Base-by-base conservation (phyloP, 1,140 invertebrate species). In the Euschistus heros region DNA sequence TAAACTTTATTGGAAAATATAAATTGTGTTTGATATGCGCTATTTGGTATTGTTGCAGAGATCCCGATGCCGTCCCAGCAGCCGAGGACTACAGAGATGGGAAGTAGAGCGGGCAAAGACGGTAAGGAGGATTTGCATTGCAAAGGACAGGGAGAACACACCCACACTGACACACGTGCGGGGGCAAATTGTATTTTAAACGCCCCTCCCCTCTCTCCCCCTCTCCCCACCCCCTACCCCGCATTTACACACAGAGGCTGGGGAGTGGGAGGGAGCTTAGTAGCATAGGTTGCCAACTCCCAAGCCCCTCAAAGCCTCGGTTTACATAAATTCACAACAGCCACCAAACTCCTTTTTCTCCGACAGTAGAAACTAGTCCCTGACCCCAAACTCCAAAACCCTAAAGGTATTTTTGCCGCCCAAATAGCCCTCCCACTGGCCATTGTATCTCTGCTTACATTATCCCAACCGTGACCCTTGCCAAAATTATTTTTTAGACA, bases 1-100 rank as follows among this genome's bases (percentile, higher is more conserved):
- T n/a, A n/a, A n/a, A n/a, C n/a, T n/a, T n/a, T n/a, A n/a, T 5
- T 37, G 33, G 33, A 10, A 30, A 30, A 37, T 37, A 10, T 37
- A 10, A 4, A 37, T 37, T 37, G 33, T 37, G 13, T 37, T 4
- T 50, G n/a, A 50, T 50, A 50, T n/a, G 3, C 3, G 13, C 2
- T 14, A 2, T 17, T 47, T 47, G 46, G 46, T 57, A 67, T 71
- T 68, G 69, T 82, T 82, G 66, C 80, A 86, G 84, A 84, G 77
- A 85, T 86, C 69, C 82, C 82, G 20, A 81, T 83, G 76, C 82
- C 84, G 20, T 84, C 84, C 22, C 79, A 78, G 60, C 79, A 82
- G 60, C 83, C 84, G 20, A 82, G 81, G 74, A 81, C 82, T 13
- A 84, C 81, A 30, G 82, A 84, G 77, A 83, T 83, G 73, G 81